These are phyloP conservation scores for Drepana falcataria DNA, from an alignment of 2,888 invertebrate species.

Conservation along the genomic window DNA sequence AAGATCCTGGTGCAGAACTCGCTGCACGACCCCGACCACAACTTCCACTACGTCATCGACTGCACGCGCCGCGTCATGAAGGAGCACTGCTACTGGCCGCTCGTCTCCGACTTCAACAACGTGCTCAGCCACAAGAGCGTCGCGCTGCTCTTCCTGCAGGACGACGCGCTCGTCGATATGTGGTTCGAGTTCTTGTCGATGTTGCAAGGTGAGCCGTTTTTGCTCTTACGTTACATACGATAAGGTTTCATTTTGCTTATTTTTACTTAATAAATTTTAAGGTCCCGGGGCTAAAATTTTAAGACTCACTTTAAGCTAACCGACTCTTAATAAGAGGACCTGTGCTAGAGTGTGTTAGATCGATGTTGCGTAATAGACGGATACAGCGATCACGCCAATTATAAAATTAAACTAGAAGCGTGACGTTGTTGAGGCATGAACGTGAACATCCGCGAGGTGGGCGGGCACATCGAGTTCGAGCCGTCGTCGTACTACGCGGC, in stretches of 20 bases:
- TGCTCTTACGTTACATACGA: neutral
- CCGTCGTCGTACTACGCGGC: constrained; percentile 98
- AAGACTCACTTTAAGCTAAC: no score
- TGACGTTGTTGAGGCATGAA: constrained; percentile 88
- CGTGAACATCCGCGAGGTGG: constrained; percentile 93
- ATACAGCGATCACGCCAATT: no score
- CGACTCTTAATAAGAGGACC: no score
- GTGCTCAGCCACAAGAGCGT: constrained; percentile 95
- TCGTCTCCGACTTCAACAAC: constrained; percentile 97
- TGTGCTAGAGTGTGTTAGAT: no score
- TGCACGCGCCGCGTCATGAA: constrained; percentile 96
- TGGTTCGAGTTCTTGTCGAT: constrained; percentile 97
- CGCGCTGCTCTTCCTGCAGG: constrained; percentile 92
- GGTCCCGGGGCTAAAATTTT: no score
- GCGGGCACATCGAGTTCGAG: constrained; percentile 96
- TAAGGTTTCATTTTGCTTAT: neutral
- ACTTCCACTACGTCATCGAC: constrained; percentile 94
- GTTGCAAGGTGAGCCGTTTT: constrained; percentile 87
- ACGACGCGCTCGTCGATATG: constrained; percentile 93
- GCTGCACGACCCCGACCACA: constrained; percentile 87
- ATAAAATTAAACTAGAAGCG: no score
- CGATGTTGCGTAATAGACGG: no score
- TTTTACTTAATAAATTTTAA: no score
- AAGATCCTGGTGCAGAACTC: constrained; percentile 93
- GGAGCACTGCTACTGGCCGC: constrained; percentile 98